phyloP scores from a whole-genome alignment of 2,888 invertebrate species.

The Prenolepis imparis region DNA sequence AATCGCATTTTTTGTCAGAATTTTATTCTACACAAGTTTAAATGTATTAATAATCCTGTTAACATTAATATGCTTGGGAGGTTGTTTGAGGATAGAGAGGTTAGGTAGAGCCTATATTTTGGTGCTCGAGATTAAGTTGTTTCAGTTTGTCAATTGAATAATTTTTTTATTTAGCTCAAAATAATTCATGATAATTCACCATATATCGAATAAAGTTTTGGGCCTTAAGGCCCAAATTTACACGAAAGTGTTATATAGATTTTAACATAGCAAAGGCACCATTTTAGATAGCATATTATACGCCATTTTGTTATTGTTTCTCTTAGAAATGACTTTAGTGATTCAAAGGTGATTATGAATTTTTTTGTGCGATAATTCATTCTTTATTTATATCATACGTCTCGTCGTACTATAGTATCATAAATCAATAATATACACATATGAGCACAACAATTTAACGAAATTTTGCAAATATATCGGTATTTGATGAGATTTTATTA shows the following conservation, averaged over 20 bases:
- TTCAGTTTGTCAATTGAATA: not conserved
- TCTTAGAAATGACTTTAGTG: constrained; percentile 31
- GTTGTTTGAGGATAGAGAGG: not conserved
- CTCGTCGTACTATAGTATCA: not conserved
- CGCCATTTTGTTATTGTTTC: constrained; percentile 72
- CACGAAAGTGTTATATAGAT: constrained; percentile 18
- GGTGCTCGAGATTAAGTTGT: not conserved
- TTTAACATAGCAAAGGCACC: constrained; percentile 60
- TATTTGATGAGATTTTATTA: not conserved
- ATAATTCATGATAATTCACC: not conserved
- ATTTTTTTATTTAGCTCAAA: constrained; percentile 1
- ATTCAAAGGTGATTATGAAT: constrained; percentile 1
- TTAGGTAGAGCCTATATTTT: not conserved
- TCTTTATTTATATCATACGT: not conserved
- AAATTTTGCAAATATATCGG: not conserved
- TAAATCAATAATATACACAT: constrained; percentile 27
- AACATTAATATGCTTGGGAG: not conserved
- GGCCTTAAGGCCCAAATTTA: constrained; percentile 65
- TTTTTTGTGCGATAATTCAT: not conserved
- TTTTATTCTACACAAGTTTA: not conserved
- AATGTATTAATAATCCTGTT: not conserved
- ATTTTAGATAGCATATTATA: constrained; percentile 65
- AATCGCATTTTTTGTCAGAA: not conserved
- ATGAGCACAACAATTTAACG: not conserved
- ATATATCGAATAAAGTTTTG: constrained; percentile 21